These are phyloP conservation scores for Manacus vitellinus DNA, from an alignment of 2,113 vertebrate genomes.

Conservation along the genomic window DNA sequence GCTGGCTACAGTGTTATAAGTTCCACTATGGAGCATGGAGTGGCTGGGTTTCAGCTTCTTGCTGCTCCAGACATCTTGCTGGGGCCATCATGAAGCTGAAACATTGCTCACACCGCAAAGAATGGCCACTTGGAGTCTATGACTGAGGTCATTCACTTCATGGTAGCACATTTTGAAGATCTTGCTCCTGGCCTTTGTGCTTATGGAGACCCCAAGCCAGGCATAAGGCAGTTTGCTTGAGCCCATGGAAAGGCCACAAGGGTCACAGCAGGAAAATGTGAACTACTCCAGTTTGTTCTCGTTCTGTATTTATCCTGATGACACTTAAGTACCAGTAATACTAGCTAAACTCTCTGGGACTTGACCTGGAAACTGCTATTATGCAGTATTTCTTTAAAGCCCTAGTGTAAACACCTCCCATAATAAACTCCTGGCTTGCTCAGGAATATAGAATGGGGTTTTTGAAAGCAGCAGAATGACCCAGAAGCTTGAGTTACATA, in stretches of 20 bases:
- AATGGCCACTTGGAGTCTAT: background rate
- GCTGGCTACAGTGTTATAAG: background rate
- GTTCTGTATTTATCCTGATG: background rate
- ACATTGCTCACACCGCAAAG: fast-evolving
- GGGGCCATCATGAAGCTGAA: background rate
- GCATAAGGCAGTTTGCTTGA: background rate
- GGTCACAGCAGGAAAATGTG: background rate
- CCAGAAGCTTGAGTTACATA: background rate
- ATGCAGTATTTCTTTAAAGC: background rate
- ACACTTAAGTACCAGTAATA: background rate
- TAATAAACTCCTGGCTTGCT: background rate
- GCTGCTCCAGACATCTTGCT: background rate
- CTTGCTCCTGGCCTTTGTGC: background rate
- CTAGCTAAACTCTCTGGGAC: background rate
- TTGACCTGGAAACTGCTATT: background rate
- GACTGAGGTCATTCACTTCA: background rate
- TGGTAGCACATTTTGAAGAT: background rate
- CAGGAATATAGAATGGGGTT: background rate
- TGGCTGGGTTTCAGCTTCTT: background rate
- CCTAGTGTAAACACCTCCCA: background rate
- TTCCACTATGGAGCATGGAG: background rate
- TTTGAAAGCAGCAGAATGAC: background rate
- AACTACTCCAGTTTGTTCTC: background rate
- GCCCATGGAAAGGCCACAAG: background rate
- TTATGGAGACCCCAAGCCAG: fast-evolving